Evolutionary conservation across 2,797 vertebrate species (phyloP).

Genomic region (Tapirus indicus): DNA sequence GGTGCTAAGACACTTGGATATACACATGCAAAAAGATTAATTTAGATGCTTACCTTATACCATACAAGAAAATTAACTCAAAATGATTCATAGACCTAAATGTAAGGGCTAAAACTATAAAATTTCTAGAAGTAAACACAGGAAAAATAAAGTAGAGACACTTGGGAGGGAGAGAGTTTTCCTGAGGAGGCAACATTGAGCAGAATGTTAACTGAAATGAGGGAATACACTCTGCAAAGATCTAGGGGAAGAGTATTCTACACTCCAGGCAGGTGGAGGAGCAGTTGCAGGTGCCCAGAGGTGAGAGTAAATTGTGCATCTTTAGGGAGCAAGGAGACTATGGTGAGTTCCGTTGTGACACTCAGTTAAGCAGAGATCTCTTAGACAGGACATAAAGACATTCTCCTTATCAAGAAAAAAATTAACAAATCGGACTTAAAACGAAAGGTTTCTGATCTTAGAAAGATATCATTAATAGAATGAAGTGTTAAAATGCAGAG

Average conservation of each 20-base stretch:
- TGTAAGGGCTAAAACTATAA: neutral
- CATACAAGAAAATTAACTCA: neutral
- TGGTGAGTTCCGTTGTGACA: neutral
- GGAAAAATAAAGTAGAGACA: neutral
- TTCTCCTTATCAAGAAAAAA: neutral
- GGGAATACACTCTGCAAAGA: neutral
- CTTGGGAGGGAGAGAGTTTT: neutral
- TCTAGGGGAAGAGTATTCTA: neutral
- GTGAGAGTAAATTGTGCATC: neutral
- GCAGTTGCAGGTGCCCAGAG: neutral
- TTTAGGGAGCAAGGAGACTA: neutral
- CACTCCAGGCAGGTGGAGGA: neutral
- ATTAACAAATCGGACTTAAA: neutral
- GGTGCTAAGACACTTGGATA: neutral
- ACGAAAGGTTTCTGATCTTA: slow-evolving; percentile 15
- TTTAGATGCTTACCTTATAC: neutral
- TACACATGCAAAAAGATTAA: neutral
- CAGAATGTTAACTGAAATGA: neutral
- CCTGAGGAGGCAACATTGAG: neutral
- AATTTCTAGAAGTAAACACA: neutral
- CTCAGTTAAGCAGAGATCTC: neutral
- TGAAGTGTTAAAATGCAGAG: neutral
- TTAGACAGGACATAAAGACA: neutral
- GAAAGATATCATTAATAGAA: neutral
- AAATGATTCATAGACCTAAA: neutral